These are phyloP conservation scores for Scaptomyza montana DNA, from an alignment of 1,140 invertebrate species.

Conservation along the genomic window DNA sequence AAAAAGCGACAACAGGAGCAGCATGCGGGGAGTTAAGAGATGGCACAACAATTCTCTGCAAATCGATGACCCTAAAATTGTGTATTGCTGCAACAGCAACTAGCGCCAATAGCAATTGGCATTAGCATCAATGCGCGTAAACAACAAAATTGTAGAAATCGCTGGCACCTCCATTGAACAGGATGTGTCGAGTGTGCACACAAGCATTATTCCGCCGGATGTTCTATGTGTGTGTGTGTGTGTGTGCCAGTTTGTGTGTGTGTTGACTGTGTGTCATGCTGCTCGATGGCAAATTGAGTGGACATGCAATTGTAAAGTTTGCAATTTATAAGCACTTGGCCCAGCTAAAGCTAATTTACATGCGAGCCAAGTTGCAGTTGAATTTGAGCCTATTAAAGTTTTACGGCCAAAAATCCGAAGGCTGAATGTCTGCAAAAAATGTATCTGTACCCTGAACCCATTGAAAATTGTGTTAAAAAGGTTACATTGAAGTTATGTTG, in stretches of 20 bases:
- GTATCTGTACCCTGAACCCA: slow-evolving; percentile 27
- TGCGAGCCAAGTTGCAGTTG: slow-evolving; percentile 24
- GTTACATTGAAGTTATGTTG: too few species aligned
- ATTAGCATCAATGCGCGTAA: slow-evolving; percentile 70
- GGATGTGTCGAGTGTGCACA: slow-evolving; percentile 47
- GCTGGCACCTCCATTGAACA: slow-evolving; percentile 38
- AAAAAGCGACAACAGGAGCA: slow-evolving; percentile 43
- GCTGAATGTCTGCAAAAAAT: slow-evolving; percentile 74
- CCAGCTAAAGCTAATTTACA: slow-evolving; percentile 54
- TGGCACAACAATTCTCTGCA: slow-evolving; percentile 31
- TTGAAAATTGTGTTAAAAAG: too few species aligned
- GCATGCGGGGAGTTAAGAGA: slow-evolving; percentile 2
- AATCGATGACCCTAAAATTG: slow-evolving; percentile 54
- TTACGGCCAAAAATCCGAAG: slow-evolving; percentile 29
- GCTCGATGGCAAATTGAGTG: slow-evolving; percentile 47
- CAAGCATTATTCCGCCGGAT: slow-evolving; percentile 75
- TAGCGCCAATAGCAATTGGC: slow-evolving; percentile 42
- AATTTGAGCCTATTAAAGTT: slow-evolving; percentile 54
- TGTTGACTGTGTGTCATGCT: slow-evolving; percentile 26
- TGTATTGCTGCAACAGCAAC: slow-evolving; percentile 31
- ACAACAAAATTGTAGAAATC: slow-evolving; percentile 59
- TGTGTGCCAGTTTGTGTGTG: slow-evolving; percentile 12
- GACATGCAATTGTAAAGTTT: slow-evolving; percentile 28
- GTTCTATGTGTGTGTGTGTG: slow-evolving; percentile 53
- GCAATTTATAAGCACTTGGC: slow-evolving; percentile 28